phyloP scores from a whole-genome alignment of 1,140 invertebrate species.

The Pachypeltis micranthus region DNA sequence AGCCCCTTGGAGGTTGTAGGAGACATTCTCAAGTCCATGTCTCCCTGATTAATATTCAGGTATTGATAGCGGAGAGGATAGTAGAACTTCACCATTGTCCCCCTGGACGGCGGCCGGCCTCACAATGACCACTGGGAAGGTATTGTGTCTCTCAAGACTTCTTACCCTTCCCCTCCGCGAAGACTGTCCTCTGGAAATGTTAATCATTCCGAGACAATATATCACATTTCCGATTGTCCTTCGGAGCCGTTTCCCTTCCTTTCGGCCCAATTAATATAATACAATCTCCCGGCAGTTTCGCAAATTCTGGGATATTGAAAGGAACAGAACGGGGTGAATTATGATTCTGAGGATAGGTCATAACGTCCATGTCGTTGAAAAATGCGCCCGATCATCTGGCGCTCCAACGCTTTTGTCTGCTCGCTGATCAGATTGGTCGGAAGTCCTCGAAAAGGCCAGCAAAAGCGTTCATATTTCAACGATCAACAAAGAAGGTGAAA shows the following conservation, averaged over 20 bases:
- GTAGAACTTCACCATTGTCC: not conserved
- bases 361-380: no score
- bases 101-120: not conserved
- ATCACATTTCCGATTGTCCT: not conserved
- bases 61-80: slow-evolving; percentile 8
- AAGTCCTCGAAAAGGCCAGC: no score
- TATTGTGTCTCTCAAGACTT: slow-evolving; percentile 1
- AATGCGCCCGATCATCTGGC: no score
- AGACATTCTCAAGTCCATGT: slow-evolving; percentile 13
- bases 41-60: slow-evolving; percentile 12
- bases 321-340: no score
- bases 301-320: not conserved
- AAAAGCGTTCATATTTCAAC: no score
- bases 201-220: slow-evolving; percentile 10
- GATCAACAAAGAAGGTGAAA: no score
- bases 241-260: not conserved
- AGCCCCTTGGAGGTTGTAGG: slow-evolving; percentile 5
- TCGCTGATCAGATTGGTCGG: no score
- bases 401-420: no score
- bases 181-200: not conserved
- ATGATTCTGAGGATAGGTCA: no score
- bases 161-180: not conserved
- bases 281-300: not conserved
- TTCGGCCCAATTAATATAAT: not conserved
- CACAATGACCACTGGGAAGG: slow-evolving; percentile 9